Evolutionary conservation across 2,888 invertebrate species (phyloP).

Genomic region (Leptinotarsa juncta): DNA sequence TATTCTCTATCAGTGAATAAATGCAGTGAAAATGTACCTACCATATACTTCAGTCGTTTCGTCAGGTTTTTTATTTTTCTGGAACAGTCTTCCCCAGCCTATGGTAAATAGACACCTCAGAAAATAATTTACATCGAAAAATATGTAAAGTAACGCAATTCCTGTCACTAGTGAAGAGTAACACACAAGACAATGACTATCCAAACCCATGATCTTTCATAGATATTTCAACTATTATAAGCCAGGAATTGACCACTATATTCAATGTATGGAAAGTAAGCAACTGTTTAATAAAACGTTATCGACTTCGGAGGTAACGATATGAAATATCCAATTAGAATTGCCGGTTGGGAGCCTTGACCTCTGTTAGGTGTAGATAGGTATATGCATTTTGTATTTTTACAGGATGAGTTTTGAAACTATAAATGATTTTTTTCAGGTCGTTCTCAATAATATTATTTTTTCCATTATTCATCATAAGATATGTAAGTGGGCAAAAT

Average conservation of each 20-base stretch:
- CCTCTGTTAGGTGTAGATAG: background rate
- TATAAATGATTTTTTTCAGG: background rate
- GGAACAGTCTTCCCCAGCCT: conserved; percentile 76
- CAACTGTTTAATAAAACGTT: background rate
- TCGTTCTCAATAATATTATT: background rate
- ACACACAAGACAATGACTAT: conserved; percentile 55
- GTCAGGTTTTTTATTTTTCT: conserved; percentile 76
- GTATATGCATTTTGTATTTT: background rate
- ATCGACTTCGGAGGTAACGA: background rate
- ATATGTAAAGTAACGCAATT: conserved; percentile 73
- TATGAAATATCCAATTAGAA: background rate
- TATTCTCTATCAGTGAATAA: too few species aligned
- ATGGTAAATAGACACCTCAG: conserved; percentile 78
- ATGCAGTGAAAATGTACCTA: conserved; percentile 63
- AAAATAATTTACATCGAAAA: conserved; percentile 86
- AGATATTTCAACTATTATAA: background rate
- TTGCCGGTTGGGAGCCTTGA: background rate
- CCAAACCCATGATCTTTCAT: conserved; percentile 15
- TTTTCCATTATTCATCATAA: too few species aligned
- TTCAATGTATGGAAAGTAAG: background rate
- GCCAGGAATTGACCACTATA: background rate
- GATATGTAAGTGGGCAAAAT: too few species aligned
- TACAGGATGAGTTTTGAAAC: background rate
- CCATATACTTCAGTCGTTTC: conserved; percentile 82
- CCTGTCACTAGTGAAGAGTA: conserved; percentile 61